Evolutionary conservation across 1,140 invertebrate species (phyloP).

Genomic region (Temnothorax curvispinosus): DNA sequence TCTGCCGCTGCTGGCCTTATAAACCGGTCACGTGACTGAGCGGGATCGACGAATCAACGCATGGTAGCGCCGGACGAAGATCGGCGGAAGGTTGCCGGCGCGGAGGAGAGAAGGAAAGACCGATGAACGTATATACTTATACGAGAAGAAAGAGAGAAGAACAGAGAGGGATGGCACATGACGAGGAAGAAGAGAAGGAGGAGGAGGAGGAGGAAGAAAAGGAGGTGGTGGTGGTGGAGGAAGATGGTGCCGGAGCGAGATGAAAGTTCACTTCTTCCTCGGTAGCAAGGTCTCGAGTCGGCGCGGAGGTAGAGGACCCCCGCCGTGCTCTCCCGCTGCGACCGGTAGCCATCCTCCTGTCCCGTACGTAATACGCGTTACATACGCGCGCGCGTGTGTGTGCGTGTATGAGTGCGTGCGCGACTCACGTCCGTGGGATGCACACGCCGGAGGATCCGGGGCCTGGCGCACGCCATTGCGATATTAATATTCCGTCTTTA

Average conservation of each 20-base stretch:
- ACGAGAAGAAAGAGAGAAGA: slow-evolving; percentile 46
- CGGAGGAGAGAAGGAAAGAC: slow-evolving; percentile 10
- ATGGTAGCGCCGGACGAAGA: slow-evolving; percentile 55
- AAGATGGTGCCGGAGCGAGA: slow-evolving; percentile 48
- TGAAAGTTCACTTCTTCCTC: slow-evolving; percentile 78
- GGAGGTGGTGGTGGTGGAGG: neutral
- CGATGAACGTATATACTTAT: slow-evolving; percentile 6
- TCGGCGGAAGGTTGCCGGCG: slow-evolving; percentile 32
- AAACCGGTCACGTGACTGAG: slow-evolving; percentile 70
- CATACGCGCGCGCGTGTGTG: slow-evolving; percentile 27
- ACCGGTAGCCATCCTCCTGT: slow-evolving; percentile 85
- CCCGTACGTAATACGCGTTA: slow-evolving; percentile 84
- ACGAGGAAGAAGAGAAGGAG: slow-evolving; percentile 22
- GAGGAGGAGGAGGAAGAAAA: neutral
- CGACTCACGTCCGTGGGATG: slow-evolving; percentile 26
- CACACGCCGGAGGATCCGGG: slow-evolving; percentile 32
- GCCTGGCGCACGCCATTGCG: slow-evolving; percentile 71
- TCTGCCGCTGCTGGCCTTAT: slow-evolving; percentile 61
- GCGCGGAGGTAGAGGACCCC: slow-evolving; percentile 81
- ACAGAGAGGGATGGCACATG: slow-evolving; percentile 24
- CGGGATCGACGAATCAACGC: slow-evolving; percentile 60
- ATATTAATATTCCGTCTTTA: slow-evolving; percentile 81
- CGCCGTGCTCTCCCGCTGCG: slow-evolving; percentile 84
- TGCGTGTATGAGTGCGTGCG: slow-evolving; percentile 53
- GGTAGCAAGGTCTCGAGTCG: slow-evolving; percentile 78